Evolutionary conservation across 2,888 invertebrate species (phyloP).

Genomic region (Agrypnus murinus): DNA sequence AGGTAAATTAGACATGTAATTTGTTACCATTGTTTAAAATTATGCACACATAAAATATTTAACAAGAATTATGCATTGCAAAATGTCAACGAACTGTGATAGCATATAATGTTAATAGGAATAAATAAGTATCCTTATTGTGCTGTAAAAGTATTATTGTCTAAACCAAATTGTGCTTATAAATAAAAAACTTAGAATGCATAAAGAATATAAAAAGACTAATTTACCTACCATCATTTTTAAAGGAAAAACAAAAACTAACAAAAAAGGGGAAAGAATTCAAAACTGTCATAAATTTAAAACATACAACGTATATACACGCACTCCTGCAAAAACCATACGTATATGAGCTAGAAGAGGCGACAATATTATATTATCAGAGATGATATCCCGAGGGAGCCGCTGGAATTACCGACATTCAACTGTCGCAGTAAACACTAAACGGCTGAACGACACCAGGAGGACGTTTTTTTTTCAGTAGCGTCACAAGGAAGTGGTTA

Average conservation of each 20-base stretch:
- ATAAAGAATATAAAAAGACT: neutral
- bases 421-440: conserved; percentile 62
- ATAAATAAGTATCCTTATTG: too few species aligned
- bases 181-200: neutral
- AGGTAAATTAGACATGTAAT: conserved; percentile 7
- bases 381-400: conserved; percentile 59
- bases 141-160: neutral
- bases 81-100: conserved; percentile 11
- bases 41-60: neutral
- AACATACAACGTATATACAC: conserved; percentile 32
- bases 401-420: conserved; percentile 61
- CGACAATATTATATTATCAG: conserved; percentile 57
- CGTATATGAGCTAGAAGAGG: conserved; percentile 52
- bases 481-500: conserved; percentile 44
- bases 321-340: conserved; percentile 42
- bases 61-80: neutral
- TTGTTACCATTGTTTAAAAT: conserved; percentile 17
- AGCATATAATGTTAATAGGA: neutral
- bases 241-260: neutral
- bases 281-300: conserved; percentile 28
- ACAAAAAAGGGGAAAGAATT: neutral
- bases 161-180: neutral
- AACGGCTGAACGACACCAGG: conserved; percentile 56
- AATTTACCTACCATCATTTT: conserved; percentile 1
- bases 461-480: conserved; percentile 51